Percentiles rank a stretch among this genome's conserved stretches.
phyloP scores from a whole-genome alignment of 35 echinoderm and acorn worm species.

The Anneissia japonica region DNA sequence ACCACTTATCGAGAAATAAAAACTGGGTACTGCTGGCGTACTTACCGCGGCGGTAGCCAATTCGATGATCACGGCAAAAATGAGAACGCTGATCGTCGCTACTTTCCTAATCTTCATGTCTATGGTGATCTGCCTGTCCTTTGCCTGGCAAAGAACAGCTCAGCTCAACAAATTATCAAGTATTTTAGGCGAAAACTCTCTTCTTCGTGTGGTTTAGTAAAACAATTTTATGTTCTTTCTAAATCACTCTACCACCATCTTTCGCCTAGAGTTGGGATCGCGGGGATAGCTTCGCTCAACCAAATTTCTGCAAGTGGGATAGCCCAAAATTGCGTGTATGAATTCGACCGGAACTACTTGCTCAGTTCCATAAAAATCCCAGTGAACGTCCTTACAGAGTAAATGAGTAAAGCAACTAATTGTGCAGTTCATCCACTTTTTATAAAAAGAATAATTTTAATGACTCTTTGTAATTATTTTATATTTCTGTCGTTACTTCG shows the following conservation, averaged over 20 bases:
- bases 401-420: neutral
- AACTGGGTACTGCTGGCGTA: too few species aligned
- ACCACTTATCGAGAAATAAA: too few species aligned
- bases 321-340: neutral
- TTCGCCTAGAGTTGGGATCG: neutral
- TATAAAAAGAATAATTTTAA: neutral
- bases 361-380: neutral
- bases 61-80: neutral
- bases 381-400: neutral
- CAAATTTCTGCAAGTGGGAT: constrained; percentile 1
- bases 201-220: neutral
- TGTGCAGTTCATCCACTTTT: neutral
- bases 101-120: neutral
- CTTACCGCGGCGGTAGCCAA: neutral
- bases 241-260: neutral
- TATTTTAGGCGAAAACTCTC: neutral
- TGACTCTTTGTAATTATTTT: neutral
- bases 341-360: neutral
- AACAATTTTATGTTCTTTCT: neutral
- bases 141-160: neutral
- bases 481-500: neutral
- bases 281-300: neutral
- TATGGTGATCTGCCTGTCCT: neutral
- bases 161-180: neutral
- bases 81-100: neutral